Conservation (phyloP, 2,888 invertebrate genomes). For the Clistopyga incitator region DNA sequence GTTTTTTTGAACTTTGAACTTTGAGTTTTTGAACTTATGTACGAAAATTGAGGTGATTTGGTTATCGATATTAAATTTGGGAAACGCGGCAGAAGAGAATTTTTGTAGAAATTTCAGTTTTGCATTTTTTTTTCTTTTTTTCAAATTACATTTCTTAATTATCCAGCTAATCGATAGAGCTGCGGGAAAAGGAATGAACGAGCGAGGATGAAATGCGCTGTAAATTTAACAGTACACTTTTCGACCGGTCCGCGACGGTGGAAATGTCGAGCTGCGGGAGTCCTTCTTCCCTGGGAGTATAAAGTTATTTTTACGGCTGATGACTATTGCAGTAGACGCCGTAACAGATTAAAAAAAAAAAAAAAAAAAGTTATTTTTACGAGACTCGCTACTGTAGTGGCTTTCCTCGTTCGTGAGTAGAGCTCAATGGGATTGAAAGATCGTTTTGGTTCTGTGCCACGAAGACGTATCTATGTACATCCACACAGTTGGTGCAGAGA, state of each 20-base stretch:
- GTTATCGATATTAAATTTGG: too few species aligned
- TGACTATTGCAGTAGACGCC: too few species aligned
- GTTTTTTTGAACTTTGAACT: too few species aligned
- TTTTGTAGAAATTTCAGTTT: too few species aligned
- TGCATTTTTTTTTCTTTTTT: too few species aligned
- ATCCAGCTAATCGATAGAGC: not conserved
- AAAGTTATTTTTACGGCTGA: slow-evolving; percentile 50
- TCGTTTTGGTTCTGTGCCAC: slow-evolving; percentile 3
- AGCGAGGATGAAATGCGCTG: slow-evolving; percentile 19
- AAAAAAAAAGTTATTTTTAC: too few species aligned
- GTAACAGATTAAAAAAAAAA: too few species aligned
- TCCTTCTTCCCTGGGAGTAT: slow-evolving; percentile 35
- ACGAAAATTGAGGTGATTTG: too few species aligned
- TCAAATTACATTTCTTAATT: not conserved
- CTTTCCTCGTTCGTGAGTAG: slow-evolving; percentile 27
- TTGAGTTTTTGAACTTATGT: too few species aligned
- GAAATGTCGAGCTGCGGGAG: slow-evolving; percentile 36
- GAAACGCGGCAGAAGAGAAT: too few species aligned
- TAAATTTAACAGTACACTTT: slow-evolving; percentile 27
- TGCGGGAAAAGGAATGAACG: slow-evolving; percentile 6
- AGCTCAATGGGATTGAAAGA: not conserved
- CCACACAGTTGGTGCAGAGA: slow-evolving; percentile 9
- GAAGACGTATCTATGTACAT: slow-evolving; percentile 1
- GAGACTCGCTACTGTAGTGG: not conserved
- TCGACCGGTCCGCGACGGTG: slow-evolving; percentile 27